phyloP scores from a whole-genome alignment of 2,888 invertebrate genomes.

The Schizotus pectinicornis region DNA sequence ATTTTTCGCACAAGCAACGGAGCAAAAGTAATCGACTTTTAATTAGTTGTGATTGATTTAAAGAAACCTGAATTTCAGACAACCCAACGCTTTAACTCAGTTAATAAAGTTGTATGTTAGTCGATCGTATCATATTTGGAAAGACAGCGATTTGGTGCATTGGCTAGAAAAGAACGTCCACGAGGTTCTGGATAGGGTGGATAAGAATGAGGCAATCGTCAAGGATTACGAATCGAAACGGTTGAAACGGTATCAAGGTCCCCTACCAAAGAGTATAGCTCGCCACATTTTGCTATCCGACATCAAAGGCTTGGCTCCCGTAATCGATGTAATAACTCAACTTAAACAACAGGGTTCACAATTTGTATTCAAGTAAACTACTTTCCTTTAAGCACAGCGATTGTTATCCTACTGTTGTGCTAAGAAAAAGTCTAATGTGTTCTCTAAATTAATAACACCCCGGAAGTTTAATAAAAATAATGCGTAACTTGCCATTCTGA shows the following conservation, averaged over 20 bases:
- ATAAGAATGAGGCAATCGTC: slow-evolving; percentile 65
- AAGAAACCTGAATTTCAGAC: slow-evolving; percentile 54
- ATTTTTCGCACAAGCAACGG: slow-evolving; percentile 55
- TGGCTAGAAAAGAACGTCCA: slow-evolving; percentile 81
- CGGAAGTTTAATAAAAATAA: too few species aligned
- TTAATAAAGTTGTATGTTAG: slow-evolving; percentile 76
- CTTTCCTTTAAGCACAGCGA: too few species aligned
- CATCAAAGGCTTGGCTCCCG: slow-evolving; percentile 68
- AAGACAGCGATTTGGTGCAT: slow-evolving; percentile 71
- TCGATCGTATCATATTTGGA: slow-evolving; percentile 79
- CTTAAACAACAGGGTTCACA: too few species aligned
- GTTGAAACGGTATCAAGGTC: slow-evolving; percentile 65
- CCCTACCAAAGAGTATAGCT: slow-evolving; percentile 68
- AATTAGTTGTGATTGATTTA: background rate
- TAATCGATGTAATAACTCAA: slow-evolving; percentile 61
- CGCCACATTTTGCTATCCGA: slow-evolving; percentile 76
- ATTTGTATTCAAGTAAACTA: too few species aligned
- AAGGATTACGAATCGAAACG: slow-evolving; percentile 69
- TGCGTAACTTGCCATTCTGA: too few species aligned
- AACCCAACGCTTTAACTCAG: slow-evolving; percentile 70
- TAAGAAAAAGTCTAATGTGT: too few species aligned
- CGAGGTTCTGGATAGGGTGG: slow-evolving; percentile 67
- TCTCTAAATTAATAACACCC: too few species aligned
- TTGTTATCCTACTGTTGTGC: too few species aligned
- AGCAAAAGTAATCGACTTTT: slow-evolving; percentile 27